These are phyloP conservation scores for Pachyseris speciosa DNA, from an alignment of 64 coral and sea anemone species.

Conservation along the genomic window DNA sequence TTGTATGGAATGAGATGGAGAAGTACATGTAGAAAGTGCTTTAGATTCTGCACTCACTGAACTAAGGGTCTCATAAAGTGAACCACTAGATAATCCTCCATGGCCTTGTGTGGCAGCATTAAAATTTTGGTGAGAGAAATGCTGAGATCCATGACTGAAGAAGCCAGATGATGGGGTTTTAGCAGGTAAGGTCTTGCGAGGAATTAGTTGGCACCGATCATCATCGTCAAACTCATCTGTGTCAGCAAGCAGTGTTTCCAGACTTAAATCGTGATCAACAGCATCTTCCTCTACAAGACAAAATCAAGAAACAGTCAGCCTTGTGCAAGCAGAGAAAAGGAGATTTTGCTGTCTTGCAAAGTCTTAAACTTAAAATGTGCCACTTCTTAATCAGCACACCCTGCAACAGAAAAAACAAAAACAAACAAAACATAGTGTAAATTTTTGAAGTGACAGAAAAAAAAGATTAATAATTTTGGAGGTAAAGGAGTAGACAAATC, in stretches of 20 bases:
- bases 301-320: neutral
- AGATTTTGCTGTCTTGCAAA: too few species aligned
- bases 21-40: neutral
- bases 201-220: neutral
- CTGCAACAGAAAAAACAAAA: too few species aligned
- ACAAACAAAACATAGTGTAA: too few species aligned
- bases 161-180: neutral
- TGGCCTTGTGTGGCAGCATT: neutral
- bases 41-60: too few species aligned
- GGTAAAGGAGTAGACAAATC: too few species aligned
- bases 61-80: neutral
- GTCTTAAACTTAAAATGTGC: too few species aligned
- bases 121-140: neutral
- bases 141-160: neutral
- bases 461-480: too few species aligned
- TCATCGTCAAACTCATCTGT: neutral
- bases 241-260: neutral
- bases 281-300: neutral
- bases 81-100: neutral
- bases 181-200: neutral
- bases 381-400: too few species aligned
- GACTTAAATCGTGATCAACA: neutral
- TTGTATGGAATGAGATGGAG: neutral
- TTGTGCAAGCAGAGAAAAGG: too few species aligned
- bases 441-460: too few species aligned